Base-by-base conservation (phyloP, 2,797 vertebrate species). In the Cheirogaleus major region DNA sequence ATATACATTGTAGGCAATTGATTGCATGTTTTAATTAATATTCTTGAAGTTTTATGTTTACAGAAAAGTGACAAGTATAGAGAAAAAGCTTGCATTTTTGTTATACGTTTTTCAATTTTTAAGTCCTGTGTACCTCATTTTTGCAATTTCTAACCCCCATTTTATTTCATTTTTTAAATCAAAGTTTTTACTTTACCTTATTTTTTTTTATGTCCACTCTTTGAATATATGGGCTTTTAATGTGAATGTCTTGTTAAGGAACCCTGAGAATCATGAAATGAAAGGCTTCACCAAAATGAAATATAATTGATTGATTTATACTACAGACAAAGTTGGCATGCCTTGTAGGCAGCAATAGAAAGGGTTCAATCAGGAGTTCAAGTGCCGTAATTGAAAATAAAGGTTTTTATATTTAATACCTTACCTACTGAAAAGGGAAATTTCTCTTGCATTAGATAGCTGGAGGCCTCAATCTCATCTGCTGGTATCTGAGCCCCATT, bases 311-410 rank as follows among this genome's bases (percentile, higher is more conserved):
- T 92, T 93, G 94, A 93, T 83, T 93, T 89, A 52, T 88, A 48
- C 25, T 43, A 43, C 18, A 82, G 38, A 35, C 20, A 84, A 87
- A 22, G 50, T 35, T 82, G 72, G 20, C 75, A 52, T 88, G 48
- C 73, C 35, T 95, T 73, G 20, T 75, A 86, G 59, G 63, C n/a
- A 88, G 89, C 35, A 73, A 63, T 25, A 82, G 86, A 91, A 65
- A 90, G n/a, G 12, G 10, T 82, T 96, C 84, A 94, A 81, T 94
- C 18, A 63, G 93, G 76, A 97, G 13, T 43, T 86, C 81, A 95
- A 82, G 81, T 93, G 41, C n/a, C 41, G n/a, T 95, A 95, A 95
- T 92, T 97, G 55, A 97, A 96, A 95, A 93, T 95, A 95, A 95
- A 96, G 32, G 17, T 59, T 93, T 93, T 97, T 79, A 43, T 83